Conservation (phyloP, 2,888 invertebrate species). For the Xylota segnis region DNA sequence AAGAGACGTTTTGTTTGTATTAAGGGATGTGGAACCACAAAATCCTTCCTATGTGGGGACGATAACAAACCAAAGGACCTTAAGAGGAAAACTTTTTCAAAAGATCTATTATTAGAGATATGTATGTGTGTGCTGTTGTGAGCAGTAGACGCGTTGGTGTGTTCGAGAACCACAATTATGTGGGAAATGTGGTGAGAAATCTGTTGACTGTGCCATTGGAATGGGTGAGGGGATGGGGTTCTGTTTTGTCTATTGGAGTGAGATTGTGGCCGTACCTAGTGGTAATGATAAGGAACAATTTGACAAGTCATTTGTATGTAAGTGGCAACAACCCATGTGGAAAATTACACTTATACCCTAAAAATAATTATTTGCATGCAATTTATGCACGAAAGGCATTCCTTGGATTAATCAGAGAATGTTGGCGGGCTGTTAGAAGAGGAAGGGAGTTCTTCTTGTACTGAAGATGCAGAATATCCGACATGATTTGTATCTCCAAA, state of each 20-base stretch:
- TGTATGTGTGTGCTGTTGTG: background rate
- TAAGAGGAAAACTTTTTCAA: constrained; percentile 32
- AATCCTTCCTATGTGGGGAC: constrained; percentile 10
- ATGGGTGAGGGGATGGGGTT: no score
- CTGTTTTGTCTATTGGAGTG: background rate
- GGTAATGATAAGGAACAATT: constrained; percentile 30
- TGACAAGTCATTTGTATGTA: constrained; percentile 23
- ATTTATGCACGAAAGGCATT: background rate
- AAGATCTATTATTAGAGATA: constrained; percentile 10
- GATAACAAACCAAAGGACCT: constrained; percentile 31
- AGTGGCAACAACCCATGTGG: background rate
- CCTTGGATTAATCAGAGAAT: background rate
- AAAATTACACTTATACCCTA: background rate
- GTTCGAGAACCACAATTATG: constrained; percentile 48
- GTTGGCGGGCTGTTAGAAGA: no score
- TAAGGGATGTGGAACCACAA: constrained; percentile 29
- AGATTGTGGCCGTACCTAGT: background rate
- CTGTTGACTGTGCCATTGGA: constrained; percentile 33
- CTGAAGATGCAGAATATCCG: no score
- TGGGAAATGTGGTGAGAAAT: constrained; percentile 55
- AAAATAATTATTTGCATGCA: background rate
- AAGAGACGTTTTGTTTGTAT: background rate
- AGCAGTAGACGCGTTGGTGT: constrained; percentile 5
- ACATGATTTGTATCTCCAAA: no score
- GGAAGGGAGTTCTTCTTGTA: no score